Conservation (phyloP, 2,888 invertebrate species). For the Melitaea athalia region DNA sequence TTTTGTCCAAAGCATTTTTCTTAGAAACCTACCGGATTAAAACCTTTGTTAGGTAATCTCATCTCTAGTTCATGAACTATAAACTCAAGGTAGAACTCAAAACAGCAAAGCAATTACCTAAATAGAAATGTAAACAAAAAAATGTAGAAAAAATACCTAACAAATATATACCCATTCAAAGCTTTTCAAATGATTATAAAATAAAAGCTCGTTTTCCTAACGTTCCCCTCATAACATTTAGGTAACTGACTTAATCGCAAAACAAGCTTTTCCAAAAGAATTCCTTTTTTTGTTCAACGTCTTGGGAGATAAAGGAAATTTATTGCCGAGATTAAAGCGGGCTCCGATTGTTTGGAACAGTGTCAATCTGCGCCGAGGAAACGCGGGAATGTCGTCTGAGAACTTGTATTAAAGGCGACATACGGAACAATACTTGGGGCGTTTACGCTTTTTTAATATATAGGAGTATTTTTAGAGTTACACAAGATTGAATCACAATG, state of each 20-base stretch:
- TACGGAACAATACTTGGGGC: not conserved
- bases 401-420: constrained; percentile 36
- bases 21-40: too few relatives aligned
- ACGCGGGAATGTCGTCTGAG: constrained; percentile 46
- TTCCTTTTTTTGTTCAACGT: constrained; percentile 51
- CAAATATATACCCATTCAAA: not conserved
- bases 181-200: constrained; percentile 4
- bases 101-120: not conserved
- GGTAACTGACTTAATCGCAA: constrained; percentile 49
- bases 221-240: constrained; percentile 25
- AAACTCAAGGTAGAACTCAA: too few relatives aligned
- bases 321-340: constrained; percentile 74
- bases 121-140: not conserved
- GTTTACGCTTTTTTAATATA: not conserved
- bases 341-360: constrained; percentile 65
- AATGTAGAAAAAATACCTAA: not conserved
- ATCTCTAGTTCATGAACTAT: too few relatives aligned
- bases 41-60: too few relatives aligned
- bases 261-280: constrained; percentile 51
- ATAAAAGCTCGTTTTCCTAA: constrained; percentile 20
- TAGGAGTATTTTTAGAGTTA: too few relatives aligned
- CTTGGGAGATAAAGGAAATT: constrained; percentile 70
- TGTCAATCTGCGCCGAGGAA: constrained; percentile 65
- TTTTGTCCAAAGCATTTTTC: too few relatives aligned
- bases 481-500: too few relatives aligned